Percentiles rank a stretch among this genome's conserved stretches.
Conservation (phyloP, 2,113 vertebrate species). For the Anguilla japonica region DNA sequence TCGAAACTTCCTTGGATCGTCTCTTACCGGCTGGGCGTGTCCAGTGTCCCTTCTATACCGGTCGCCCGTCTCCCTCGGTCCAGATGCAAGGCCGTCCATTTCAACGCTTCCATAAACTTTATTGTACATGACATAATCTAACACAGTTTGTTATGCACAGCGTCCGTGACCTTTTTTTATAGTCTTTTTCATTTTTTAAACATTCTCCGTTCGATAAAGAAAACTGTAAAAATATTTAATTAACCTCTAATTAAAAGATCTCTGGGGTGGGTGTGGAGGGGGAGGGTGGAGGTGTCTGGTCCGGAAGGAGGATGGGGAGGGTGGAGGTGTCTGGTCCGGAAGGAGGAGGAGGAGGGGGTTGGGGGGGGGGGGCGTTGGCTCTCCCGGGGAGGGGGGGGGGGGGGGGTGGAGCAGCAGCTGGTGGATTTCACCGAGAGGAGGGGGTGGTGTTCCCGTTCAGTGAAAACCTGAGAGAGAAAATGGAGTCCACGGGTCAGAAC, state of each 20-base stretch:
- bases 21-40: neutral
- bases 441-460: slow-evolving; percentile 76
- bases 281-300: neutral
- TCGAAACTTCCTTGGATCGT: neutral
- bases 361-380: neutral
- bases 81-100: neutral
- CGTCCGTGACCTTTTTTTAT: slow-evolving; percentile 13
- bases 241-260: slow-evolving; percentile 39
- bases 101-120: slow-evolving; percentile 33
- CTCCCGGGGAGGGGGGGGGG: neutral
- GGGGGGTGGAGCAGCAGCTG: slow-evolving; percentile 22
- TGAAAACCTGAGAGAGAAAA: slow-evolving; percentile 68
- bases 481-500: neutral
- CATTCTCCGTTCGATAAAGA: slow-evolving; percentile 41
- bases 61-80: neutral
- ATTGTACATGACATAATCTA: slow-evolving; percentile 40
- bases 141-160: slow-evolving; percentile 35
- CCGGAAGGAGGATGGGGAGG: neutral
- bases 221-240: slow-evolving; percentile 39
- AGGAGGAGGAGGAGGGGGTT: neutral
- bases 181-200: slow-evolving; percentile 29
- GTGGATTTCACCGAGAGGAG: slow-evolving; percentile 67
- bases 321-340: neutral
- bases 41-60: neutral
- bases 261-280: slow-evolving; percentile 14